Evolutionary conservation across 2,888 invertebrate species (phyloP).

Genomic region (Lasius fuliginosus): DNA sequence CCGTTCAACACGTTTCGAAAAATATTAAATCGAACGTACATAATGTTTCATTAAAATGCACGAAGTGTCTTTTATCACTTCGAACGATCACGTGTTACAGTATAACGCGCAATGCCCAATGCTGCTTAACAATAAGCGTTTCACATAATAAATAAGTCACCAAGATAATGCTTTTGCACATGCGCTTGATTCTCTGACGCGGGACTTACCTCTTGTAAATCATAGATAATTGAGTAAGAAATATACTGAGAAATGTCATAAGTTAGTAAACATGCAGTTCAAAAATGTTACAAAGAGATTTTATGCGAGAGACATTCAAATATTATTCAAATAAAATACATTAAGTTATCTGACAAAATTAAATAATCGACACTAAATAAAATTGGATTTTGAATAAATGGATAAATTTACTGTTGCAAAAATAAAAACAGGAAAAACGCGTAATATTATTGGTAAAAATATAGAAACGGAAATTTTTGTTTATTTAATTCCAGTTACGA

Average conservation of each 20-base stretch:
- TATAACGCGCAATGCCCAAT: background rate
- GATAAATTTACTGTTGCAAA: background rate
- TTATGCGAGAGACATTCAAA: background rate
- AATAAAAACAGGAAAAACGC: background rate
- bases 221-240: constrained; percentile 4
- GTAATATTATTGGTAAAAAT: background rate
- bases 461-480: background rate
- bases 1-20: background rate
- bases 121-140: constrained; percentile 37
- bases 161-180: constrained; percentile 15
- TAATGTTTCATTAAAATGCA: background rate
- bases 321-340: background rate
- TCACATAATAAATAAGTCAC: constrained; percentile 46
- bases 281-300: background rate
- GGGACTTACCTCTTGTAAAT: constrained; percentile 21
- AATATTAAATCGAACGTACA: constrained; percentile 9
- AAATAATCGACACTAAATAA: background rate
- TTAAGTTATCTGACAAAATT: background rate
- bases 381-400: background rate
- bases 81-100: constrained; percentile 13
- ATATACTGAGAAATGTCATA: constrained; percentile 12
- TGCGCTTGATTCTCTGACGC: background rate
- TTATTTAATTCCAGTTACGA: background rate
- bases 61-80: background rate
- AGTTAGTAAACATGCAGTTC: background rate